Conservation (phyloP, 2,888 invertebrate species). For the Dexiosoma caninum region DNA sequence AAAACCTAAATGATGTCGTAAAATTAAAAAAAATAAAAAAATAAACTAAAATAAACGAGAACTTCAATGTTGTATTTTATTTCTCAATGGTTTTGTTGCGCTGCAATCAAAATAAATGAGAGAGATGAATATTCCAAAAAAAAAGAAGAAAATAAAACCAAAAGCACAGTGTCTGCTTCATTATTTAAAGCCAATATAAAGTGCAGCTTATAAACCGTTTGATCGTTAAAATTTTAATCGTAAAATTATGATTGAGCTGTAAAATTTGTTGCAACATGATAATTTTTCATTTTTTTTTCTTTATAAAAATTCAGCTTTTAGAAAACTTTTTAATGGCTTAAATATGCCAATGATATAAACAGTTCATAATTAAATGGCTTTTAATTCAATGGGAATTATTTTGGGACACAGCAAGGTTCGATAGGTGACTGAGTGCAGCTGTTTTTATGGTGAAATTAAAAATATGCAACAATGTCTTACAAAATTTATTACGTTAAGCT, state of each 20-base stretch:
- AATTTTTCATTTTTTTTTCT: not conserved
- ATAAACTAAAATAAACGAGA: too few relatives aligned
- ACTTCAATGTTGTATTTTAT: not conserved
- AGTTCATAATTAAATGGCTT: constrained; percentile 36
- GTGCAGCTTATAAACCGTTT: constrained; percentile 64
- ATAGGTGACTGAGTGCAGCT: not conserved
- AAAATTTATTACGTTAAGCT: too few relatives aligned
- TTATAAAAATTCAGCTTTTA: constrained; percentile 30
- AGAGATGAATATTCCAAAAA: constrained; percentile 33
- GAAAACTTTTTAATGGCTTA: not conserved
- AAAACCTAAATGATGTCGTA: constrained; percentile 57
- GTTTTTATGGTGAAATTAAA: not conserved
- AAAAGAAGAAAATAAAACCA: not conserved
- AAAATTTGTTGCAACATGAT: constrained; percentile 50
- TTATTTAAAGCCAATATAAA: constrained; percentile 35
- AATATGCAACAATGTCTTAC: constrained; percentile 24
- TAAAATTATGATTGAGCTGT: constrained; percentile 65
- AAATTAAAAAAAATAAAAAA: constrained; percentile 34
- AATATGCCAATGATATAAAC: constrained; percentile 33
- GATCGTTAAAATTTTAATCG: constrained; percentile 64
- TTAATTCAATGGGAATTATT: constrained; percentile 25
- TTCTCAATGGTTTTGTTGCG: constrained; percentile 26
- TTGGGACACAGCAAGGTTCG: not conserved
- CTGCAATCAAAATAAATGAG: constrained; percentile 42
- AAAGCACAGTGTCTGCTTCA: constrained; percentile 10